Evolutionary conservation across 2,797 vertebrate species (phyloP), one percentile per base, ranked within the genome.

Genomic region (Coracias cyanogaster): DNA sequence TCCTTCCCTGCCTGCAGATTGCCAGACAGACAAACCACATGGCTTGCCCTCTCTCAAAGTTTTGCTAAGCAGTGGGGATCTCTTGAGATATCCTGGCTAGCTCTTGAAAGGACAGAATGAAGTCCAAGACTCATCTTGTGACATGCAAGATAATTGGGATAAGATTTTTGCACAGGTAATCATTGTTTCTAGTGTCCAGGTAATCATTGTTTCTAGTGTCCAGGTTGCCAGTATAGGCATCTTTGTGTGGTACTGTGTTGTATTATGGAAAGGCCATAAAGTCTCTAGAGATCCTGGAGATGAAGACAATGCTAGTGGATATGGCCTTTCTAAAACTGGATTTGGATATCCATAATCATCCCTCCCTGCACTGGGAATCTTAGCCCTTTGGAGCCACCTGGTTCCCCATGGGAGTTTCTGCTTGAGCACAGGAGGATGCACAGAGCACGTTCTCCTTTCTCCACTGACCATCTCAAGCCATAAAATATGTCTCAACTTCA

Each of bases 1-100:
- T 72, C 35, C 25, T 70, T 66, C 46, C 60, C 82, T 91, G 48
- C 54, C 43, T 85, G n/a, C 25, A 45, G 20, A 21, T 61, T 12
- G 62, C 15, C 31, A 39, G 67, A 57, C 9, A 60, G n/a, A 31
- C 45, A 41, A 69, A 65, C 20, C 0, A 1, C 1, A 1, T 66
- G 14, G 25, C 49, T 83, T 65, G 54, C 35, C n/a, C 20, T 84
- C 41, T 65, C 18, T 52, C 28, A 65, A 52, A 55, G 60, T 48
- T 92, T 94, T 72, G 29, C 45, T 21, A 18, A 49, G 57, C 64
- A 77, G 19, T 62, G 31, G 35, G 20, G 17, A 48, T 77, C 43
- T 49, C n/a, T 71, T 54, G 57, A 74, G 37, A 72, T 37, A 51
- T 2, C 28, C 46, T 41, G 3, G 24, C 25, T 74, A 37, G 14